These are phyloP conservation scores for Oryzias melastigma DNA, from an alignment of 2,113 vertebrate genomes.

Conservation along the genomic window DNA sequence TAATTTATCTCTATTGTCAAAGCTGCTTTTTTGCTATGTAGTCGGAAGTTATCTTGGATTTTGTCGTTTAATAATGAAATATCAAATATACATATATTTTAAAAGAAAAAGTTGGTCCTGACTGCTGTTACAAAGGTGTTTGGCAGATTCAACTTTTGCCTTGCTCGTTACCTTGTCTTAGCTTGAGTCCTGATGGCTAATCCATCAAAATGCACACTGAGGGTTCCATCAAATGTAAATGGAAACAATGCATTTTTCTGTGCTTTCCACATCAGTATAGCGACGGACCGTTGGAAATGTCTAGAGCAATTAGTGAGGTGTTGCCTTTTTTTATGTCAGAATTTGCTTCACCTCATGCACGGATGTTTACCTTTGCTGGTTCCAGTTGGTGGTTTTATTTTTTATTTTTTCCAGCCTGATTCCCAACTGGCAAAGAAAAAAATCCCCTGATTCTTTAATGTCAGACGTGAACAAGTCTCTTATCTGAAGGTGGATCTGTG, in stretches of 20 bases:
- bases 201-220: constrained; percentile 2
- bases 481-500: background rate
- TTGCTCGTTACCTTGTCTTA: background rate
- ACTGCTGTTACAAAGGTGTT: background rate
- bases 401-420: background rate
- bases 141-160: background rate
- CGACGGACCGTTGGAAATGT: background rate
- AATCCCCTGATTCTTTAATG: background rate
- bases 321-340: background rate
- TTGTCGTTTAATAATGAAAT: too few relatives aligned
- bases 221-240: constrained; percentile 2
- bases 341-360: background rate
- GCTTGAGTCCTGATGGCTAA: background rate
- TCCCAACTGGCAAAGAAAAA: background rate
- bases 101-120: too few relatives aligned
- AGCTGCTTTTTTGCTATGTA: too few relatives aligned
- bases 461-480: background rate
- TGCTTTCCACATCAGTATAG: background rate
- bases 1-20: too few relatives aligned
- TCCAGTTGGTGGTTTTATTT: constrained; percentile 3
- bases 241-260: background rate
- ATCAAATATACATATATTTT: too few relatives aligned
- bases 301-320: background rate
- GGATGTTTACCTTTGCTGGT: constrained; percentile 1
- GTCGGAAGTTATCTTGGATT: too few relatives aligned